Evolutionary conservation across 2,113 vertebrate species (phyloP).

Genomic region (Toxostoma redivivum): DNA sequence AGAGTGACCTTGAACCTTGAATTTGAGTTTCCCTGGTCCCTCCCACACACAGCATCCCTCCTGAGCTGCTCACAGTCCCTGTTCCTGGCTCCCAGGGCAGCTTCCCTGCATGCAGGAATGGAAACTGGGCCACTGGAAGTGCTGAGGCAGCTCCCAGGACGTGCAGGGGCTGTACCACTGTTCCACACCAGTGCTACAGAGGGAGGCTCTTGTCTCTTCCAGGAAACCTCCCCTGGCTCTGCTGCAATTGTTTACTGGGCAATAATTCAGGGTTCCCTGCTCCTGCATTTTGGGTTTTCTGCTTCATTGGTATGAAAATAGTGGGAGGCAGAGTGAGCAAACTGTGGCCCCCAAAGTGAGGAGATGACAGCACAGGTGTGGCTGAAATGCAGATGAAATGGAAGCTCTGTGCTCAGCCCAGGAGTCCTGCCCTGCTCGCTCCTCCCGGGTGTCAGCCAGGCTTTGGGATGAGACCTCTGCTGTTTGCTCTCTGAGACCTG

Average conservation of each 20-base stretch:
- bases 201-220: neutral
- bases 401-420: neutral
- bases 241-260: neutral
- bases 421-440: neutral
- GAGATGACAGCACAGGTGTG: neutral
- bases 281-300: neutral
- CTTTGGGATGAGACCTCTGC: neutral
- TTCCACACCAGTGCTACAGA: neutral
- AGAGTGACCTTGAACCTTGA: accelerated
- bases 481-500: neutral
- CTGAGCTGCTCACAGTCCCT: neutral
- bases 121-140: neutral
- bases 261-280: neutral
- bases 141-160: neutral
- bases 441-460: neutral
- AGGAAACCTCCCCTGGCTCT: neutral
- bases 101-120: neutral
- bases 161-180: neutral
- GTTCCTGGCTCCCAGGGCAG: neutral
- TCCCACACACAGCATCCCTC: neutral
- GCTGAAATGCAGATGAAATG: neutral
- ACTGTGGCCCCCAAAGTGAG: neutral
- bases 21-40: neutral
- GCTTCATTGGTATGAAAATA: neutral
- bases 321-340: neutral